A percentile compares a stretch with the other conserved stretches of the same genome.
These are phyloP conservation scores for Lasiurus borealis DNA, from an alignment of 2,113 vertebrate genomes.

Conservation along the genomic window DNA sequence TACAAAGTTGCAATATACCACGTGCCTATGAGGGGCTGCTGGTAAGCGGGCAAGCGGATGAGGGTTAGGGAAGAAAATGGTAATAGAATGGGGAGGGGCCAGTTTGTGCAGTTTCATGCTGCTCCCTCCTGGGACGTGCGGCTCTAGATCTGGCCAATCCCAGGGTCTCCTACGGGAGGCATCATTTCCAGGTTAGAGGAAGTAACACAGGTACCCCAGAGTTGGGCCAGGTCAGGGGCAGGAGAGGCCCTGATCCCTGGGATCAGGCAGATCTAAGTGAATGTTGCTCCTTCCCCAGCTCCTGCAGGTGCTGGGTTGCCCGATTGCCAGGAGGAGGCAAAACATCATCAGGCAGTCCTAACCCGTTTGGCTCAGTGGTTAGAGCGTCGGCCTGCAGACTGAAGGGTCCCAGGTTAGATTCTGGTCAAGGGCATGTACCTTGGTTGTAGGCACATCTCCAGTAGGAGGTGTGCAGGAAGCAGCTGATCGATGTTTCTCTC, in stretches of 20 bases:
- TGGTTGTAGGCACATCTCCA: too few relatives aligned
- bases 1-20: neutral
- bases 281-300: neutral
- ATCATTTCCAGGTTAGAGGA: conserved; percentile 2
- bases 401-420: too few relatives aligned
- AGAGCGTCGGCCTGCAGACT: too few relatives aligned
- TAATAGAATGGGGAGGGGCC: neutral
- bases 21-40: neutral
- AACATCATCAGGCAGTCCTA: too few relatives aligned
- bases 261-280: neutral
- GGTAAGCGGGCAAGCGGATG: neutral
- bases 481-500: too few relatives aligned
- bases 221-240: neutral
- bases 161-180: neutral
- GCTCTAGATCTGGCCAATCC: neutral
- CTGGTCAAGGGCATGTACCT: too few relatives aligned
- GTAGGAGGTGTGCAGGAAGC: too few relatives aligned
- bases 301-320: neutral
- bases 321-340: neutral
- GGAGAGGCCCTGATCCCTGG: neutral
- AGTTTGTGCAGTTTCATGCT: neutral
- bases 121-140: neutral
- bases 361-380: too few relatives aligned
- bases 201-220: neutral
- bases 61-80: neutral